phyloP scores from a whole-genome alignment of 2,113 vertebrate species.

The Hucho hucho region DNA sequence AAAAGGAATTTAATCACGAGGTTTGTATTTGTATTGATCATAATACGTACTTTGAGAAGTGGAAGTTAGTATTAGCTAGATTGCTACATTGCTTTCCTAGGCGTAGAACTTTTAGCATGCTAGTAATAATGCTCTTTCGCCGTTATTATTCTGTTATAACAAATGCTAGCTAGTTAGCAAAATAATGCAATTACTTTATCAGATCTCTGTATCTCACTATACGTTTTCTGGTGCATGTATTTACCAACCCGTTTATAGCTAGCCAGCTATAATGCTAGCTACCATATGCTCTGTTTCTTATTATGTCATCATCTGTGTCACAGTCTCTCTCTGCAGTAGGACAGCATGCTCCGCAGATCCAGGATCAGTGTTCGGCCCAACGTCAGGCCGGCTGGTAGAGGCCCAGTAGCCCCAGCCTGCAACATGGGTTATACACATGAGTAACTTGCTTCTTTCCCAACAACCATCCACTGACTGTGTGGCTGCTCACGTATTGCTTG shows the following conservation, averaged over 20 bases:
- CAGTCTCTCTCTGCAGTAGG: slow-evolving; percentile 33
- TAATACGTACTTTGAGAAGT: background rate
- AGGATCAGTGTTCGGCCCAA: slow-evolving; percentile 87
- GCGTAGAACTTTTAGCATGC: too few species aligned
- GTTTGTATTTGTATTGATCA: slow-evolving; percentile 26
- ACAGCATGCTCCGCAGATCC: slow-evolving; percentile 86
- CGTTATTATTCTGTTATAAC: too few species aligned
- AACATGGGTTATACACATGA: too few species aligned
- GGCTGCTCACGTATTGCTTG: too few species aligned
- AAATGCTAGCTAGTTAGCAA: background rate
- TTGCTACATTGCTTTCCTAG: too few species aligned
- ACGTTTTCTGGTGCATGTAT: too few species aligned
- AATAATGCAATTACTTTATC: background rate
- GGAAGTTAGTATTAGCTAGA: background rate
- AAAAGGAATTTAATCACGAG: background rate
- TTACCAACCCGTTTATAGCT: too few species aligned
- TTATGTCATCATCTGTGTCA: background rate
- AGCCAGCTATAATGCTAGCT: too few species aligned
- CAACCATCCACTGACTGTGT: too few species aligned
- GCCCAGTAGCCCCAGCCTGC: background rate
- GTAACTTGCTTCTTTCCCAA: too few species aligned
- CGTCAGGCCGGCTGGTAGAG: slow-evolving; percentile 71
- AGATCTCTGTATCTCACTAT: too few species aligned
- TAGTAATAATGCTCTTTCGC: too few species aligned
- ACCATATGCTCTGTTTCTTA: background rate